Conservation (phyloP, 23 tunicate species). For the Trididemnum clinides region DNA sequence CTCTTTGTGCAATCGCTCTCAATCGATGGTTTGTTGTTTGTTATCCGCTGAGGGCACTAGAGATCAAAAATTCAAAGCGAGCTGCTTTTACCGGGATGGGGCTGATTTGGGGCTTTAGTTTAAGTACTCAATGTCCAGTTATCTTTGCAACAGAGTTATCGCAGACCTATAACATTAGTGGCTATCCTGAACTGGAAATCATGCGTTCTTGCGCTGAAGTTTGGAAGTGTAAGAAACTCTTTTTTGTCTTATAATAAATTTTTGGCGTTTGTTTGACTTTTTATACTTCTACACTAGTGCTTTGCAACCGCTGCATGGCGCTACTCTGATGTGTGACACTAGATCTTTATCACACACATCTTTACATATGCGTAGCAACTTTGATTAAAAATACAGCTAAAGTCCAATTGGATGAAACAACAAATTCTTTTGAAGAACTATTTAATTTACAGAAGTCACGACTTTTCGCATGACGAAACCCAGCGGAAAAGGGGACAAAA, state of each 20-base stretch:
- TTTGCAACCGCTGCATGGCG: too few relatives aligned
- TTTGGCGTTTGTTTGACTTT: neutral
- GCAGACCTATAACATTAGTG: neutral
- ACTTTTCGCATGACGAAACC: too few relatives aligned
- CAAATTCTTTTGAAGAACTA: too few relatives aligned
- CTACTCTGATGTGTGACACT: too few relatives aligned
- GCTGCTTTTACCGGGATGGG: conserved; percentile 20
- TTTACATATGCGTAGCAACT: too few relatives aligned
- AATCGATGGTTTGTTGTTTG: conserved; percentile 92
- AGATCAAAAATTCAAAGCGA: conserved; percentile 35
- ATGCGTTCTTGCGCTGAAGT: conserved; percentile 32
- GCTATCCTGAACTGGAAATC: conserved; percentile 11
- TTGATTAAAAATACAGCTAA: too few relatives aligned
- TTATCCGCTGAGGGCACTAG: conserved; percentile 66
- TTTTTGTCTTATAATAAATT: neutral
- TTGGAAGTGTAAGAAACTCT: conserved; percentile 51
- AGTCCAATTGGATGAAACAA: too few relatives aligned
- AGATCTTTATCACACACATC: too few relatives aligned
- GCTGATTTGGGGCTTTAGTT: conserved; percentile 50
- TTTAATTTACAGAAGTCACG: too few relatives aligned
- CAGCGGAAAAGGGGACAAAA: too few relatives aligned
- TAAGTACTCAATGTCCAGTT: conserved; percentile 43
- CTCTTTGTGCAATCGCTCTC: conserved; percentile 66
- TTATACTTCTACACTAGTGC: too few relatives aligned
- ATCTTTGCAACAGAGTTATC: conserved; percentile 7